phyloP scores from a whole-genome alignment of 2,113 vertebrate species.

The Deroptyus accipitrinus region DNA sequence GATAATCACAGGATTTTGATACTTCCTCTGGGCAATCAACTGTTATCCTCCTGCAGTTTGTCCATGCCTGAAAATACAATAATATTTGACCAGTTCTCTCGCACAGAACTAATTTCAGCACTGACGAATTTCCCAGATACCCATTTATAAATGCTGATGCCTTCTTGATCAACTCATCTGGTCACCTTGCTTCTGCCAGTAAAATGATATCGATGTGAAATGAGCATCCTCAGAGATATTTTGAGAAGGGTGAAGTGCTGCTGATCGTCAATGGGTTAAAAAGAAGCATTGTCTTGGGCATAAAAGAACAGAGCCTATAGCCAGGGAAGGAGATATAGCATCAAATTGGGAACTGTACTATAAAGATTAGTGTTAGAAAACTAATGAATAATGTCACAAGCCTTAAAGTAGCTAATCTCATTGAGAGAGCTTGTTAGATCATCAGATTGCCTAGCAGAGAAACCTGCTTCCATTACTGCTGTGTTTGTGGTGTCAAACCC shows the following conservation, averaged over 20 bases:
- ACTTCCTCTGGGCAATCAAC: neutral
- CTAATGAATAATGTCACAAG: constrained; percentile 57
- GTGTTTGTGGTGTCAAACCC: constrained; percentile 15
- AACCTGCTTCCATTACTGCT: constrained; percentile 49
- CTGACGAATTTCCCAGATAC: neutral
- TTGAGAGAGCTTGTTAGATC: constrained; percentile 51
- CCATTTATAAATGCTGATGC: neutral
- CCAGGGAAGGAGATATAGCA: neutral
- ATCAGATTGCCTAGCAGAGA: constrained; percentile 39
- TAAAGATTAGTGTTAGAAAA: constrained; percentile 49
- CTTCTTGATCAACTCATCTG: neutral
- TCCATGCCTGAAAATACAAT: neutral
- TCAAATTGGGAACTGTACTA: constrained; percentile 13
- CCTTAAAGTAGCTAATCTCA: constrained; percentile 57
- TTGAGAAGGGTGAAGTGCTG: neutral
- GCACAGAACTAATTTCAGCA: neutral
- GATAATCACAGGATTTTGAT: neutral
- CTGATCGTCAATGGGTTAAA: constrained; percentile 39
- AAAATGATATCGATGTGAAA: neutral
- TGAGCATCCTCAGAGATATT: neutral
- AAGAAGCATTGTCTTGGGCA: constrained; percentile 28
- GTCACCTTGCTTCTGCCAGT: neutral
- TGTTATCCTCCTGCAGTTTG: neutral
- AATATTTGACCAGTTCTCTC: neutral
- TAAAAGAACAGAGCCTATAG: constrained; percentile 16